phyloP scores from a whole-genome alignment of 2,888 invertebrate genomes.

The Tipula helvola region DNA sequence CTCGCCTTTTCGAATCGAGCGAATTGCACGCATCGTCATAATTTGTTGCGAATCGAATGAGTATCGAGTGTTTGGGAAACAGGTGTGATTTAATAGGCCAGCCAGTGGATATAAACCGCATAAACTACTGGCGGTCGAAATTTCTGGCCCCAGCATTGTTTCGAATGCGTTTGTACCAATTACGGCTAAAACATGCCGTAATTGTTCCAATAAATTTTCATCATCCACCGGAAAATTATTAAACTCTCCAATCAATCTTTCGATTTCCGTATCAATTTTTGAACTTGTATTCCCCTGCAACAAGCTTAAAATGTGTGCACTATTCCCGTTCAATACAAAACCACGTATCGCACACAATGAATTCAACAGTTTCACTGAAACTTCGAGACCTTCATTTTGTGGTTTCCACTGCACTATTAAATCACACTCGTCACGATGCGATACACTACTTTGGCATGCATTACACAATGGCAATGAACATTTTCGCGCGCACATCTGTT shows the following conservation, averaged over 20 bases:
- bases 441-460: conserved; percentile 44
- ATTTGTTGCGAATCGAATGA: conserved; percentile 46
- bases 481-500: conserved; percentile 40
- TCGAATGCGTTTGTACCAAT: conserved; percentile 36
- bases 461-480: conserved; percentile 61
- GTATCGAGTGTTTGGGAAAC: conserved; percentile 60
- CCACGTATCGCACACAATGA: neutral
- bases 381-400: neutral
- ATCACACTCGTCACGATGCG: conserved; percentile 52
- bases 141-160: conserved; percentile 27
- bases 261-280: conserved; percentile 30
- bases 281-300: conserved; percentile 33
- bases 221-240: conserved; percentile 31
- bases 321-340: neutral
- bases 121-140: conserved; percentile 21
- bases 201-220: conserved; percentile 26
- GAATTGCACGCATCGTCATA: conserved; percentile 48
- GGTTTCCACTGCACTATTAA: conserved; percentile 35
- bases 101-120: conserved; percentile 55
- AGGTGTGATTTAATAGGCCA: conserved; percentile 60
- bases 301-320: conserved; percentile 25
- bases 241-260: conserved; percentile 29
- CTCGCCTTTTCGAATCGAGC: conserved; percentile 50
- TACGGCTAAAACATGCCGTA: conserved; percentile 30
- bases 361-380: neutral